Evolutionary conservation across 30 jellyfish, hydroid and myxozoan genomes (phyloP).

Genomic region (Aurelia aurita complex sp. Pacific): DNA sequence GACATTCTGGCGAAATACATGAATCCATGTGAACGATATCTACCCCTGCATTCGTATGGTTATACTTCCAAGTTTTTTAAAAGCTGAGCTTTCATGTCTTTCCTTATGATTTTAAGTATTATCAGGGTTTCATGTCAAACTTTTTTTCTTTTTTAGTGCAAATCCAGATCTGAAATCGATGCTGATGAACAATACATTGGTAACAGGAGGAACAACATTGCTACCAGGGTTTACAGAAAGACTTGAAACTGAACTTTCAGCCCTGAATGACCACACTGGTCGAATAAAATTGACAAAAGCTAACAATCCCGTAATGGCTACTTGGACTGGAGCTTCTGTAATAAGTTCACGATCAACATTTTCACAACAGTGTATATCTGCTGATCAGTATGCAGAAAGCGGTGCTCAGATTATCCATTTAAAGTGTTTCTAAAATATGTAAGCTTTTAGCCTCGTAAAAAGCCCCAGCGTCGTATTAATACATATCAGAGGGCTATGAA

Average conservation of each 20-base stretch:
- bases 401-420: slow-evolving; percentile 85
- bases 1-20: too few relatives aligned
- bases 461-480: too few relatives aligned
- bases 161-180: slow-evolving; percentile 57
- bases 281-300: slow-evolving; percentile 54
- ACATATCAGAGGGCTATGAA: too few relatives aligned
- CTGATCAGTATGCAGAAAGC: slow-evolving; percentile 90
- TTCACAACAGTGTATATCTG: slow-evolving; percentile 80
- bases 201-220: slow-evolving; percentile 86
- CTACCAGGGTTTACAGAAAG: slow-evolving; percentile 84
- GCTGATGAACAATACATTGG: slow-evolving; percentile 69
- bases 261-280: slow-evolving; percentile 25
- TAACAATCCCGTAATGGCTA: slow-evolving; percentile 79
- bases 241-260: slow-evolving; percentile 66
- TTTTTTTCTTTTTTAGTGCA: slow-evolving; percentile 49
- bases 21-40: too few relatives aligned
- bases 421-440: slow-evolving; percentile 58
- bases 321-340: slow-evolving; percentile 98
- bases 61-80: too few relatives aligned
- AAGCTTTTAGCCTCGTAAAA: too few relatives aligned
- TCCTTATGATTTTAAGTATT: too few relatives aligned
- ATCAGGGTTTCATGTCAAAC: too few relatives aligned
- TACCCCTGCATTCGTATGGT: too few relatives aligned
- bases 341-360: slow-evolving; percentile 84
- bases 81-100: too few relatives aligned